A percentile compares a stretch with the other conserved stretches of the same genome.
Evolutionary conservation across 2,113 vertebrate species (phyloP).

Genomic region (Zosterops japonicus): DNA sequence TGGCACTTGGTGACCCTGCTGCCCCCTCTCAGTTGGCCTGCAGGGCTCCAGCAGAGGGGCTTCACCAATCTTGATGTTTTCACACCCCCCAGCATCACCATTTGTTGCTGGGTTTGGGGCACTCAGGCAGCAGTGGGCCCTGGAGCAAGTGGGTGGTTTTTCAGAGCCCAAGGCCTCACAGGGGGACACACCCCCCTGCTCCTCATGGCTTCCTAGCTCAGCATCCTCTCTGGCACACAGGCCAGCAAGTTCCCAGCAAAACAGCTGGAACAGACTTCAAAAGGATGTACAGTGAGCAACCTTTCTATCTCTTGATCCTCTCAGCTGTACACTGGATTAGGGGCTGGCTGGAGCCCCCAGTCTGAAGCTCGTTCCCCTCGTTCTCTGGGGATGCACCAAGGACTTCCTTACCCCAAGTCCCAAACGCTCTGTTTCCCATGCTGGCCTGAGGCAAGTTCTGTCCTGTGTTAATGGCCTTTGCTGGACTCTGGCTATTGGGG

Average conservation of each 20-base stretch:
- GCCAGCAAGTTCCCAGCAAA: slow-evolving; percentile 38
- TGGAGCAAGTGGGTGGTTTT: neutral
- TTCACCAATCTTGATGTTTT: neutral
- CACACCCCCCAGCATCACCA: rapidly evolving
- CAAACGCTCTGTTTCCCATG: neutral
- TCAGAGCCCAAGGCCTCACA: neutral
- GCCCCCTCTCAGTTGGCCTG: neutral
- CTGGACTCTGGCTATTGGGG: neutral
- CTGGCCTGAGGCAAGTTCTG: neutral
- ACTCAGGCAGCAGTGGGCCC: neutral
- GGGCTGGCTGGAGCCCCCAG: neutral
- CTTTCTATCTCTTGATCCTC: slow-evolving; percentile 63
- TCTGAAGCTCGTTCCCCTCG: rapidly evolving
- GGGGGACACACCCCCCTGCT: neutral
- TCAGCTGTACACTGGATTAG: slow-evolving; percentile 52
- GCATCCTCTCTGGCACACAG: neutral
- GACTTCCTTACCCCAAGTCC: neutral
- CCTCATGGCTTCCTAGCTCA: neutral
- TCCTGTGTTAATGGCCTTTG: neutral
- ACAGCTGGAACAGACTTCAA: slow-evolving; percentile 57
- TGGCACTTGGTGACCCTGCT: neutral
- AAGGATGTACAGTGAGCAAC: slow-evolving; percentile 49
- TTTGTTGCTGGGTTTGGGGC: neutral
- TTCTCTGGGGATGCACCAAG: neutral
- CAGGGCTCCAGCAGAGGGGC: neutral